Percentiles rank a stretch among this genome's conserved stretches.
These are phyloP conservation scores for Anastrepha obliqua DNA, from an alignment of 1,140 invertebrate species.

Conservation along the genomic window DNA sequence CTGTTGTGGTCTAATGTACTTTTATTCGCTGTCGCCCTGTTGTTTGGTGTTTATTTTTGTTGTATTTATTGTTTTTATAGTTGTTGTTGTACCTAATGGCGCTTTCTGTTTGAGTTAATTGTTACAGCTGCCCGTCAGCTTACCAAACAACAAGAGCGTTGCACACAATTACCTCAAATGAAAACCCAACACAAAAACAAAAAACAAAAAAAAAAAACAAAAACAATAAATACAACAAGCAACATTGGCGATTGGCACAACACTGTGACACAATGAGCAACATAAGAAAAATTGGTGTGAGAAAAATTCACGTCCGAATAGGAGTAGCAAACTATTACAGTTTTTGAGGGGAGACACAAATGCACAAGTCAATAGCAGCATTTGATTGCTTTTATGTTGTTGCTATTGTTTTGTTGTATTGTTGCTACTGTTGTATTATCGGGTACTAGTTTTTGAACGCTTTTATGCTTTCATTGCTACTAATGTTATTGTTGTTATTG, in stretches of 20 bases:
- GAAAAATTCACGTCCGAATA: constrained; percentile 10
- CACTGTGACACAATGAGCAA: constrained; percentile 42
- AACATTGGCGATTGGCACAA: background rate
- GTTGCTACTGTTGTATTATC: background rate
- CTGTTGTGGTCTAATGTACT: background rate
- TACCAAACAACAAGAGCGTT: background rate
- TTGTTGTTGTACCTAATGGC: constrained; percentile 37
- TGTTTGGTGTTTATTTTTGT: background rate
- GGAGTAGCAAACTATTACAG: background rate
- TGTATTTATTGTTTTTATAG: background rate
- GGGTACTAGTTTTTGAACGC: background rate
- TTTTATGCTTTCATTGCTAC: background rate
- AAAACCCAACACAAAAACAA: background rate
- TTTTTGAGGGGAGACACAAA: background rate
- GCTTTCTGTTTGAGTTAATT: constrained; percentile 47
- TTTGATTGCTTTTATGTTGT: background rate
- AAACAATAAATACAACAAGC: background rate
- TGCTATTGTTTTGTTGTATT: background rate
- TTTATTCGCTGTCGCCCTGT: background rate
- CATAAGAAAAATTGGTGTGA: constrained; percentile 40
- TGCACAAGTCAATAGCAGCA: background rate
- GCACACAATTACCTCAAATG: constrained; percentile 29
- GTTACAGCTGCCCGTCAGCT: constrained; percentile 39
- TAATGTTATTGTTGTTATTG: background rate
- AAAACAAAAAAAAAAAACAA: background rate